Base-by-base conservation (phyloP, 2,113 vertebrate genomes). In the Channa argus region DNA sequence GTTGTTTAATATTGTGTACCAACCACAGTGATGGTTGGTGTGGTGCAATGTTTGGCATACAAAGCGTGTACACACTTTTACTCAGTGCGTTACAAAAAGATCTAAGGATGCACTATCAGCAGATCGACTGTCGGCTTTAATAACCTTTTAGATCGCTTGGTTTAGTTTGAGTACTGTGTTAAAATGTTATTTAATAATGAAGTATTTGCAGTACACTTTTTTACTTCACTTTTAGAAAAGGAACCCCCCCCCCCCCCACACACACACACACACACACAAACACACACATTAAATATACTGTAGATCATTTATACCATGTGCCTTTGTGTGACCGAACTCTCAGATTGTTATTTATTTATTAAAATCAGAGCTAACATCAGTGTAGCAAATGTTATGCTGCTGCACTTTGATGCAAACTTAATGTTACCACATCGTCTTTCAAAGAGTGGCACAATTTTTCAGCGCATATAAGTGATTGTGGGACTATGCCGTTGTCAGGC, bases 391-490 rank as follows among this genome's bases (percentile, higher is more conserved):
- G 53, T 51, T 14, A 12, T 24, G 24, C 24, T 24, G 24, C 24
- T 24, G 24, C 24, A 24, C 24, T 24, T 24, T 24, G 24, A 24
- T 24, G 24, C 24, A 24, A 38, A 33, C 64, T 63, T 49, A 41
- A 41, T 78, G 45, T 47, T 41, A 7, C 39, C 12, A 64, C 53
- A 68, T 24, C 67, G n/a, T 67, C 54, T 24, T 77, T 67, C 41
- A 12, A 59, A 50, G 10, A 34, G 60, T 24, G 24, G 33, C 14
- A 38, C 61, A 12, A 70, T 41, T 61, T 41, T 15, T 74, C 41
- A 60, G 12, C 5, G 36, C 45, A 77, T 73, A 74, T 56, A 47
- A 53, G 62, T 60, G 67, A 67, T 74, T 74, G 55, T 44, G 39
- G 36, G 4, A 49, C n/a, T 1, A 8, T 53, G 51, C 34, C 46